Base-by-base conservation (phyloP, 2,797 vertebrate species). In the Amblyopsis hoosieri region DNA sequence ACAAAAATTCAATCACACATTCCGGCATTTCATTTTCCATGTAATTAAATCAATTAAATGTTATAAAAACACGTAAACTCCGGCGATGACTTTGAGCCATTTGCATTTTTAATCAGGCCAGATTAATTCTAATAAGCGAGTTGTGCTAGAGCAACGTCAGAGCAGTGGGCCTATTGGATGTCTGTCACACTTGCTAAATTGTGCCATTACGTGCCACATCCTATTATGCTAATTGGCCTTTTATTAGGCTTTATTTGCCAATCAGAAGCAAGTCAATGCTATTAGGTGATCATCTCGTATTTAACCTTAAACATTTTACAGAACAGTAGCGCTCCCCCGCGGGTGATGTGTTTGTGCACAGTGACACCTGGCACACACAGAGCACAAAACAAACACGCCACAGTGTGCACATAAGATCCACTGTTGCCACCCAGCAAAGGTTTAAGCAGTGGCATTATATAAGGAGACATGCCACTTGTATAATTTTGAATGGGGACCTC, bases 61-160 rank as follows among this genome's bases (percentile, higher is more conserved):
- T 87, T 87, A 83, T 83, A 87, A 92, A 91, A 91, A 90, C 90
- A 90, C 89, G 89, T 90, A 90, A 92, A 93, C 90, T 90, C 84
- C 47, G 62, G 85, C 83, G 85, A 87, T 89, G 87, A 90, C 78
- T 91, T 85, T 79, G 79, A 88, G 61, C 78, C 76, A 92, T 93
- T 90, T 92, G 90, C 92, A 93, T 93, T 90, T 91, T 92, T 92
- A 93, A 93, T 91, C 81, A 91, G 82, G 74, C 80, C 78, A 87
- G 88, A 92, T 92, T 91, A 92, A 92, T 90, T 91, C 78, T 90
- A 90, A 90, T 90, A 89, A 89, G 85, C 82, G 64, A 87, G 85
- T 84, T 80, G 82, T 80, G 87, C 80, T 88, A 84, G 85, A 78
- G 82, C 89, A 85, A 86, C 85, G 85, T 87, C 83, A 85, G 85